These are phyloP conservation scores for Goniozus legneri DNA, from an alignment of 1,140 invertebrate genomes.

Conservation along the genomic window DNA sequence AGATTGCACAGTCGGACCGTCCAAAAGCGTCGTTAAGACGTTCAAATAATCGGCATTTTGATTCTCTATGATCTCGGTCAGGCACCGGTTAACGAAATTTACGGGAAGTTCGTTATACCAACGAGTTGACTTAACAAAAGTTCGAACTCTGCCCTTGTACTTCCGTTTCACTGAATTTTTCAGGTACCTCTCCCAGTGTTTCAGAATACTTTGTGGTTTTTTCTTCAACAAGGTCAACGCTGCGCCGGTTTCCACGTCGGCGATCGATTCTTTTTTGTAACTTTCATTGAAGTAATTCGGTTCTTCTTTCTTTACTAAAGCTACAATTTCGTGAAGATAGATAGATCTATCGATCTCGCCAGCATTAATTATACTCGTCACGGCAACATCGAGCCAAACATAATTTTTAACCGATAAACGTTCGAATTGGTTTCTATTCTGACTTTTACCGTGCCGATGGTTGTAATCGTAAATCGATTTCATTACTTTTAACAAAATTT, in stretches of 20 bases:
- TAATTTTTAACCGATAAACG: conserved; percentile 25
- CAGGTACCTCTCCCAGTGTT: conserved; percentile 28
- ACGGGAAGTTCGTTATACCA: conserved; percentile 43
- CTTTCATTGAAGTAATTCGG: too few species aligned
- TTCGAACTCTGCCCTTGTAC: not conserved
- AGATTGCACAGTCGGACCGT: conserved; percentile 16
- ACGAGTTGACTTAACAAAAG: conserved; percentile 24
- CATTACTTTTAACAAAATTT: not conserved
- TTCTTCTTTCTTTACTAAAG: conserved; percentile 21
- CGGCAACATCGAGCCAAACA: too few species aligned
- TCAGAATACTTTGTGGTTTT: conserved; percentile 19
- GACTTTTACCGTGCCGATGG: not conserved
- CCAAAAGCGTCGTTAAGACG: conserved; percentile 20
- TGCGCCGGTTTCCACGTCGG: not conserved
- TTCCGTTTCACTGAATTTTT: conserved; percentile 1
- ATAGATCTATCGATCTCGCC: too few species aligned
- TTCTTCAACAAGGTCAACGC: conserved; percentile 21
- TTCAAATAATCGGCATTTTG: not conserved
- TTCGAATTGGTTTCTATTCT: conserved; percentile 5
- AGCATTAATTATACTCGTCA: too few species aligned
- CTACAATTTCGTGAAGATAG: too few species aligned
- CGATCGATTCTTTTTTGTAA: not conserved
- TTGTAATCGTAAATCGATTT: conserved; percentile 30
- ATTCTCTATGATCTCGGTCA: not conserved
- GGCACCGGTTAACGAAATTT: conserved; percentile 19